Percentiles rank a stretch among this genome's conserved stretches.
phyloP scores from a whole-genome alignment of 1,140 invertebrate genomes.

The Drosophila nasuta region DNA sequence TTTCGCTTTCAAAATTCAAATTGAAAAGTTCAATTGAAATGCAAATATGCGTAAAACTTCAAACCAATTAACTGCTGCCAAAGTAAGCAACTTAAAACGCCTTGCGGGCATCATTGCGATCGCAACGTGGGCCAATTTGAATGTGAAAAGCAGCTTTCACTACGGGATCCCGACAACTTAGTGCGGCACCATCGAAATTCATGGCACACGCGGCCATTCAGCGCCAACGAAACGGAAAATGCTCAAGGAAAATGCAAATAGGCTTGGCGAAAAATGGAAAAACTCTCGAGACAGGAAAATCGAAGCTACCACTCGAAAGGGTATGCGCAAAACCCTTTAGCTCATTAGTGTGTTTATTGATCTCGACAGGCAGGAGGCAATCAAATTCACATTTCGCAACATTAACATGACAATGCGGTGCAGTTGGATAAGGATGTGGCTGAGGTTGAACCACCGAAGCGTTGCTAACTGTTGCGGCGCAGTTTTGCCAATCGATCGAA shows the following conservation, averaged over 20 bases:
- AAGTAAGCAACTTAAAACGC: conserved; percentile 75
- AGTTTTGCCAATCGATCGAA: conserved; percentile 56
- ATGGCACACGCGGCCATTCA: conserved; percentile 76
- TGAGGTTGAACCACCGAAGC: conserved; percentile 52
- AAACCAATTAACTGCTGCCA: conserved; percentile 78
- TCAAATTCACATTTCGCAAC: conserved; percentile 76
- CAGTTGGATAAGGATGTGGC: conserved; percentile 33
- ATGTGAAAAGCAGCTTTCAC: conserved; percentile 65
- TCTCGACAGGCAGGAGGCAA: conserved; percentile 68
- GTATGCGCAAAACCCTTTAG: conserved; percentile 44
- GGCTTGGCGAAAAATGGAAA: conserved; percentile 35
- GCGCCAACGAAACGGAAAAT: conserved; percentile 79
- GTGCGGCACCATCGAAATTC: conserved; percentile 29
- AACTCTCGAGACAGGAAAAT: neutral
- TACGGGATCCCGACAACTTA: conserved; percentile 48
- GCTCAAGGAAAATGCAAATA: conserved; percentile 68
- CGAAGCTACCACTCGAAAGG: neutral
- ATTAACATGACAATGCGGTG: conserved; percentile 75
- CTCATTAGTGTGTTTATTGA: conserved; percentile 75
- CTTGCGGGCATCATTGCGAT: conserved; percentile 54
- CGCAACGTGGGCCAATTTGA: conserved; percentile 58
- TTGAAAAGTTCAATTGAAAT: conserved; percentile 49
- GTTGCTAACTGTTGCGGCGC: conserved; percentile 66
- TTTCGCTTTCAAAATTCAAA: conserved; percentile 43
- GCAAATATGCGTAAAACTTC: conserved; percentile 72